Conservation (phyloP, 2,113 vertebrate genomes). For the Uria aalge region DNA sequence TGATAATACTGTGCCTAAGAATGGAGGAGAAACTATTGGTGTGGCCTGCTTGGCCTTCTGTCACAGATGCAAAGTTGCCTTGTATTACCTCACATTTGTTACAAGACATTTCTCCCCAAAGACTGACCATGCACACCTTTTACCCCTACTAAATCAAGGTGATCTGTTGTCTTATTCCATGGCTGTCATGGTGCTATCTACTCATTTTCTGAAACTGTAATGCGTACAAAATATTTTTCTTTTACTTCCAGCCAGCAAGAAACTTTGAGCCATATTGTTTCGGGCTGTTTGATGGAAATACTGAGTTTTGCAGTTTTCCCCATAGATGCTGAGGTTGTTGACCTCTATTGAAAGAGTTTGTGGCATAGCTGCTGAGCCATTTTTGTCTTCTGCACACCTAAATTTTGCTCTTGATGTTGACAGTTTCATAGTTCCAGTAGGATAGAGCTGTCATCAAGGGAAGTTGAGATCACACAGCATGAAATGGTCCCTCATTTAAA, state of each 20-base stretch:
- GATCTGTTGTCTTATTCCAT: not conserved
- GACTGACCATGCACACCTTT: not conserved
- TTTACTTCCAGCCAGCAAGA: not conserved
- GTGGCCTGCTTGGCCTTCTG: not conserved
- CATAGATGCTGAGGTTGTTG: conserved; percentile 7
- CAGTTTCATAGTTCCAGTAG: conserved; percentile 54
- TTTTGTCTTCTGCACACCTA: conserved; percentile 46
- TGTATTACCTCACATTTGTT: not conserved
- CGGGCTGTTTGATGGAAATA: conserved; percentile 12
- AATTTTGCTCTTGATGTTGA: conserved; percentile 48
- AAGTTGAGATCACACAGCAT: conserved; percentile 46
- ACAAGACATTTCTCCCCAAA: not conserved
- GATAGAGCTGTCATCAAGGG: conserved; percentile 50
- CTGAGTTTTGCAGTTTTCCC: not conserved
- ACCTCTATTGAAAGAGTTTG: conserved; percentile 34
- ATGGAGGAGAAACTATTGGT: not conserved
- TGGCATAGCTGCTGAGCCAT: conserved; percentile 17
- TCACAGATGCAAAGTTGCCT: not conserved
- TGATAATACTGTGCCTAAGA: not conserved
- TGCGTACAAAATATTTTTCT: not conserved
- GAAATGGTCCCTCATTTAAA: conserved; percentile 25
- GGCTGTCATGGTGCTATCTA: not conserved
- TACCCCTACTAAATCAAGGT: not conserved
- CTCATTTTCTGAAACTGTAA: not conserved
- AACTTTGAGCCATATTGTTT: not conserved